Conservation (phyloP, 2,888 invertebrate species). For the Itoplectis maculator region DNA sequence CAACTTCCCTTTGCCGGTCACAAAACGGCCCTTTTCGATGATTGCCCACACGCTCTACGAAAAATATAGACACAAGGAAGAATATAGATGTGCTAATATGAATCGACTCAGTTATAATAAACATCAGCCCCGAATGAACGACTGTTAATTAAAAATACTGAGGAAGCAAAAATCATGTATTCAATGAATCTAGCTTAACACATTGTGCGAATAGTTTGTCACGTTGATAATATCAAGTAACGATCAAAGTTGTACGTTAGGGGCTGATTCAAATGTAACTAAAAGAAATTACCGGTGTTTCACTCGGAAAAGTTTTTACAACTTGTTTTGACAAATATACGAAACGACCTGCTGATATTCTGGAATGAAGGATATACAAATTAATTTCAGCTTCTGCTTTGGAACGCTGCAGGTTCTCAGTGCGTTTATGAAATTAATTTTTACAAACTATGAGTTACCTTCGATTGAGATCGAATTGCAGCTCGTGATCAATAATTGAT, state of each 20-base stretch:
- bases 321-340: background rate
- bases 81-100: too few relatives aligned
- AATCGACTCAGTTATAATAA: too few relatives aligned
- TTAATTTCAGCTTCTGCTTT: too few relatives aligned
- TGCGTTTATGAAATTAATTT: too few relatives aligned
- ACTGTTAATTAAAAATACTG: too few relatives aligned
- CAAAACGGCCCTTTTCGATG: background rate
- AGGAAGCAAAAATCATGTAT: too few relatives aligned
- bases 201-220: too few relatives aligned
- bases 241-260: too few relatives aligned
- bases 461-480: background rate
- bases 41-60: background rate
- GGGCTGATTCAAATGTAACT: background rate
- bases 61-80: background rate
- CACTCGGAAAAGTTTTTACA: conserved; percentile 7
- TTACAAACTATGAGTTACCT: background rate
- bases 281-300: background rate
- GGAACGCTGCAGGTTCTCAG: too few relatives aligned
- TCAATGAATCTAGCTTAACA: too few relatives aligned
- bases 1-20: conserved; percentile 14
- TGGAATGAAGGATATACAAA: background rate
- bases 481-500: background rate
- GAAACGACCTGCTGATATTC: conserved; percentile 6
- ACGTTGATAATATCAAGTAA: too few relatives aligned
- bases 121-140: too few relatives aligned